Base-by-base conservation (phyloP, 2,113 vertebrate genomes). In the Sigmodon hispidus region DNA sequence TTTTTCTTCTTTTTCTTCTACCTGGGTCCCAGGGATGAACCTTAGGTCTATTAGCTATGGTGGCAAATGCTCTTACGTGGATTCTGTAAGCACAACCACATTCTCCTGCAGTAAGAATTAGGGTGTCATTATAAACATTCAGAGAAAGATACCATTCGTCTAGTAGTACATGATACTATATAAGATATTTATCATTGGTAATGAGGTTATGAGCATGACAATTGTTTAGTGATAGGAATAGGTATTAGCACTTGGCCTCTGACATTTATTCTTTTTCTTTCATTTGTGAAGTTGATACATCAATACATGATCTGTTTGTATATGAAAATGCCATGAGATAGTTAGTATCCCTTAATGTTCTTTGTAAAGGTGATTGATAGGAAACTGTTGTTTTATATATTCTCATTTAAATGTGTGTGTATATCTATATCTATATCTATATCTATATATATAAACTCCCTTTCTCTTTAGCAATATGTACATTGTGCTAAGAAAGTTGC, bases 181-280 rank as follows among this genome's bases (percentile, higher is more conserved):
- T 87, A 80, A 77, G 45, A 40, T 31, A 73, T 69, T 94, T 86
- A 31, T 89, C 75, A n/a, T n/a, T n/a, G n/a, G n/a, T n/a, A n/a
- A n/a, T 83, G 31, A 75, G 26, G 26, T 94, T 12, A 80, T 43
- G 73, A 36, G 10, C 22, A 50, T 52, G 55, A 9, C 81, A 43
- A 85, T 4, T 34, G 3, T 13, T 79, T n/a, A 31, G 36, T 72
- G 87, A 45, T 50, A 76, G 59, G 52, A 81, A 5, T 36, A 50
- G 52, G 12, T 70, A 7, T 61, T 89, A 76, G n/a, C 59, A 80
- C 22, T 72, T 88, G 43, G 4, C 7, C 10, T 76, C 24, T 89
- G 63, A 75, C 19, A 16, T 90, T 89, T 26, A 65, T 93, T 93
- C 34, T 70, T 70, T 70, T 70, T 50, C 65, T 96, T 48, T 73